Evolutionary conservation across 2,797 vertebrate genomes (phyloP).

Genomic region (Xenops minutus): DNA sequence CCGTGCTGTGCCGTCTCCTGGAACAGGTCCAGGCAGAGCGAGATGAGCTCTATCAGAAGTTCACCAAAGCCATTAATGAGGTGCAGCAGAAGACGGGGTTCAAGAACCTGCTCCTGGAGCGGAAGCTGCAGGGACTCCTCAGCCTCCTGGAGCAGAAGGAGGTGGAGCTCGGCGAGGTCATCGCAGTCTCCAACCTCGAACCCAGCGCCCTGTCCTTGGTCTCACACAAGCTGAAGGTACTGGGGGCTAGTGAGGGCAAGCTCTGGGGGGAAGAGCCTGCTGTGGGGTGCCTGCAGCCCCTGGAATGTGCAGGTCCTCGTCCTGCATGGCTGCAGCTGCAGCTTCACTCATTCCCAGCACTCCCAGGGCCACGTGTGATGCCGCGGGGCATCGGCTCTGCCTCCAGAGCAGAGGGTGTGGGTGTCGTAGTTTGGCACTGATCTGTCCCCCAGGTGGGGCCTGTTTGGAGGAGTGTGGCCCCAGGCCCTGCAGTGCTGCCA

Average conservation of each 20-base stretch:
- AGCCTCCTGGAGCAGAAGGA: slow-evolving; percentile 81
- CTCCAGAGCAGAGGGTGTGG: not conserved
- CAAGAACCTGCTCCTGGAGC: slow-evolving; percentile 82
- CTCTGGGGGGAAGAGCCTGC: not conserved
- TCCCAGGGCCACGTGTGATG: not conserved
- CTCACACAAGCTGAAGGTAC: slow-evolving; percentile 83
- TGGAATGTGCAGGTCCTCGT: accelerated
- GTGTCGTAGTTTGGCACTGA: not conserved
- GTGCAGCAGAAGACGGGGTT: slow-evolving; percentile 83
- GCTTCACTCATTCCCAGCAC: accelerated
- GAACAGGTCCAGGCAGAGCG: slow-evolving; percentile 85
- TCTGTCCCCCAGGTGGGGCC: not conserved
- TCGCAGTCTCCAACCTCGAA: slow-evolving; percentile 82
- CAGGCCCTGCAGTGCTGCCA: not conserved
- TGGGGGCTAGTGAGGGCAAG: accelerated
- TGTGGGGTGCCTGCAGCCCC: not conserved
- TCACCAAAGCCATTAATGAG: slow-evolving; percentile 79
- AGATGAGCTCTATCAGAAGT: slow-evolving; percentile 82
- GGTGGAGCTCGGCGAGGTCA: slow-evolving; percentile 80
- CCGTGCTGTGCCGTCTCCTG: accelerated
- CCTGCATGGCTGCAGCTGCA: not conserved
- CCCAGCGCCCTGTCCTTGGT: slow-evolving; percentile 74
- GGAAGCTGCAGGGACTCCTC: slow-evolving; percentile 77
- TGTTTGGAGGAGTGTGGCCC: not conserved
- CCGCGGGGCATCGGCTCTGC: not conserved